Evolutionary conservation across 2,113 vertebrate genomes (phyloP), one percentile per base, ranked within the genome.

Genomic region (Alethe diademata): DNA sequence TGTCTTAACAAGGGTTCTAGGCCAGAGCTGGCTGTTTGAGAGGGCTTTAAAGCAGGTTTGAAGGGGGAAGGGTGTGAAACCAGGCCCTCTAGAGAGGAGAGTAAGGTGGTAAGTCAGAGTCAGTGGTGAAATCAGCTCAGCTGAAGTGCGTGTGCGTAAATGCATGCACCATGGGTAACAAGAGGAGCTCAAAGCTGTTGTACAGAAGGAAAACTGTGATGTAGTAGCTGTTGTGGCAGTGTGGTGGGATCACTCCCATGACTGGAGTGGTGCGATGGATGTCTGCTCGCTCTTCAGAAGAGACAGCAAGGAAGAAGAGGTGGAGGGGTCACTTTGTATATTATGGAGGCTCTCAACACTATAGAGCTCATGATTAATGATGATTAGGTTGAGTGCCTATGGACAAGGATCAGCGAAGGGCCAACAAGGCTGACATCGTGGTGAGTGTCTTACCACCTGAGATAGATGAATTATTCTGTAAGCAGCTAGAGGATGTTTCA

Each of bases 301-400:
- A 26, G 20, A 31, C 11, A 31, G 56, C 5, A 2, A 36, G 38
- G 33, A 17, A 53, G 33, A 43, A 45, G 33, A 20, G 36, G 8
- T 36, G 11, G 26, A 53, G 38, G 13, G 13, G 22, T 71, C 8
- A 15, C 56, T 43, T 43, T 7, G 13, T 62, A 1, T 43, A 7
- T 71, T 43, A 53, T 20, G 13, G 26, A 17, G 31, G 13, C 31
- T 61, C 20, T 43, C 31, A 36, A 8, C 25, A 11, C 20, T 53
- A 1, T 9, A 20, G 16, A 43, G 16, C 0, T 24, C 15, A 13
- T 1, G 10, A 43, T 62, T 36, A 53, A 5, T 29, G 25, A 17
- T 42, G 1, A 3, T 82, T 11, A 26, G 8, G 4, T 45, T 43
- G 38, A 8, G 31, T 71, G 36, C 26, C 13, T 31, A 0, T 53